Base-by-base conservation (phyloP, 2,888 invertebrate species). In the Pachycephus smyrnensis region DNA sequence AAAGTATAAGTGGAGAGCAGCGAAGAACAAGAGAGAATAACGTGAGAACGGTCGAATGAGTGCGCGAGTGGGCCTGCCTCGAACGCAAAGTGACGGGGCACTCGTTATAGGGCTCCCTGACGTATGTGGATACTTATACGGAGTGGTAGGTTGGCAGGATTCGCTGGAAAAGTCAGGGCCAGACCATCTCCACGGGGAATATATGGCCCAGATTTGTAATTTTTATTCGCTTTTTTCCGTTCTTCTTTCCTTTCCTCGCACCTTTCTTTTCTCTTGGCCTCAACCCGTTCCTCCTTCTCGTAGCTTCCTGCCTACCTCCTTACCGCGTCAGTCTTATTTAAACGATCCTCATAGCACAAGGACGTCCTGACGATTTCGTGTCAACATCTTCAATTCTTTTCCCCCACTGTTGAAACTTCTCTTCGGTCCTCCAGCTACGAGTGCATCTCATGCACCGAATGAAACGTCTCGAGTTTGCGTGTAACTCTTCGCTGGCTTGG, bases 121-220 rank as follows among this genome's bases (percentile, higher is more conserved):
- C 77, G 76, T 84, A 82, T 84, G 82, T 74, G 82, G 82, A 80
- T 80, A 84, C 83, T 83, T 84, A 75, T 80, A 79, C 73, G 79
- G 77, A 81, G 83, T 74, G 79, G 82, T 73, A 73, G 79, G 80
- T 81, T 81, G 84, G 83, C 79, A 82, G 84, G 78, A 78, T 77
- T 75, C 68, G 79, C 78, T 78, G 75, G 78, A 69, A 74, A 76
- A 87, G 88, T 88, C 88, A 85, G 78, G 79, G 81, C 82, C 88
- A 88, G 88, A 86, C 86, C 82, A 84, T 84, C 86, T 86, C 85
- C 82, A 85, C 80, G 76, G 78, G 76, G 73, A 85, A 87, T 86
- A 86, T 86, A 88, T 82, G 86, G 82, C 79, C 73, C 73, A 81
- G 84, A 87, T 87, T 84, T 86, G 87, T 87, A 86, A 87, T 86